Base-by-base conservation (phyloP, 2,113 vertebrate species). In the Hystrix cristata region DNA sequence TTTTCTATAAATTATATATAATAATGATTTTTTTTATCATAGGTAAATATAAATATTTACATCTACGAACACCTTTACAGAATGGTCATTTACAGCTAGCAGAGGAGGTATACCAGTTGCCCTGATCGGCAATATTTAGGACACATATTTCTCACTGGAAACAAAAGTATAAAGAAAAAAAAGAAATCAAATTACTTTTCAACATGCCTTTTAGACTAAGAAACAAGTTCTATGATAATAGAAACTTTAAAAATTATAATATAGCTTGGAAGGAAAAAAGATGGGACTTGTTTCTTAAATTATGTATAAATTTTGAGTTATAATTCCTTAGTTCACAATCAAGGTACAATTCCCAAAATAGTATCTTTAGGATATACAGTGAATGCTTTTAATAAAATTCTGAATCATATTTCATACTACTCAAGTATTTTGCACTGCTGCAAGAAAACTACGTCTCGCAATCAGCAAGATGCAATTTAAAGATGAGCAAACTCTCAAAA, bases 381-480 rank as follows among this genome's bases (percentile, higher is more conserved):
- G 57, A 89, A 89, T 81, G 48, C 53, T 64, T 94, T 94, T 72
- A 91, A 82, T 90, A 96, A 87, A 90, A 90, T 93, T 93, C 21
- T 84, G n/a, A 96, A 72, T 94, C 38, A 81, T 25, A 95, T 87
- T 93, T 92, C 78, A 76, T 48, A 91, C 46, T 64, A 34, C 10
- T 88, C 29, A 51, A 74, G 48, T 34, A 65, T 72, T 80, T 91
- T 53, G 21, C 51, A 86, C 10, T 79, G 59, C 51, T 90, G 4
- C 34, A 69, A 79, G 69, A 38, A 46, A 94, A 91, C 51, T 38
- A 67, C 53, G 18, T 92, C 81, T 79, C 84, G 25, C 34, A 91
- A 90, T 95, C 82, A 94, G 94, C n/a, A 86, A 93, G 74, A 72
- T 18, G 72, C 69, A 87, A 80, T 55, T 95, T 82, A 94, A 94